Base-by-base conservation (phyloP, 2,797 vertebrate genomes). In the Lacerta agilis region DNA sequence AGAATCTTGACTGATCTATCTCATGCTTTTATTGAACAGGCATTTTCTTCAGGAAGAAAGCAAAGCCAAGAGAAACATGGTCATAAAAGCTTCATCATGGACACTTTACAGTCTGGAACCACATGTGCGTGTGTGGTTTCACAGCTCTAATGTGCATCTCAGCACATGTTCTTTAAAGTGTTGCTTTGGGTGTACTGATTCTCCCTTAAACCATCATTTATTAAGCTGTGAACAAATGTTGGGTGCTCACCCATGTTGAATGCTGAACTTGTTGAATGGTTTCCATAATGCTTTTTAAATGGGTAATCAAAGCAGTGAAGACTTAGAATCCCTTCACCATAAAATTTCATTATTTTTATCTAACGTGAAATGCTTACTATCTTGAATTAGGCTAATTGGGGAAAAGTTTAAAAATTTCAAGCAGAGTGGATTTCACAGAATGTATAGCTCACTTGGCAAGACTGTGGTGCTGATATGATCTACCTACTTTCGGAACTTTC, bases 1-100 rank as follows among this genome's bases (percentile, higher is more conserved):
- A 58, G 23, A 75, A 66, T 49, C 15, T 38, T 15, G 11, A 80
- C 25, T 66, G 38, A 41, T 83, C 17, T 89, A 93, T 66, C 92
- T 41, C 92, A 85, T 43, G 64, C 20, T 66, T 95, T 58, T 91
- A 93, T 69, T 91, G 87, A 93, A 85, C 90, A 99, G 98, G 92
- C 95, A 96, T 87, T 99, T 99, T 93, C 95, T 99, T 85, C 97
- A 97, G 94, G 98, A 99, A 87, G 98, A 99, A 95, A 98, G 97
- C 94, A 97, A 92, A 94, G 95, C 89, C 64, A 99, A 98, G 95
- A 98, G 98, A 94, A 97, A 97, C 36, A 93, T 95, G 95, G 97
- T 98, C 55, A 94, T 99, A 33, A 96, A 97, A 76, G 38, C 92
- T 82, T 90, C 96, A 0, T 98, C 98, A 91, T 99, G 98, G 98